Base-by-base conservation (phyloP, 2,888 invertebrate genomes). In the Chloromyia formosa region DNA sequence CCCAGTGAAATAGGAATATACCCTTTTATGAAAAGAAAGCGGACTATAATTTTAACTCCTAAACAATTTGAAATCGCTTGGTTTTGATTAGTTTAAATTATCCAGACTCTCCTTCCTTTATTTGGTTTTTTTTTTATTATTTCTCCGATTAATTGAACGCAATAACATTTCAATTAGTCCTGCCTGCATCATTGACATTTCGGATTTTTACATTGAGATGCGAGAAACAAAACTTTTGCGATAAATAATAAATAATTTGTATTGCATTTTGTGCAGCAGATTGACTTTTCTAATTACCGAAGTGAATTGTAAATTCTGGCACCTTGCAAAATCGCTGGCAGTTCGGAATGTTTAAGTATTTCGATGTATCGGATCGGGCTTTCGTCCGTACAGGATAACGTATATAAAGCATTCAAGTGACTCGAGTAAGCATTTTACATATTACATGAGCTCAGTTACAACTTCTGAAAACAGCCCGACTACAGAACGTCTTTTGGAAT, bases 381-480 rank as follows among this genome's bases (percentile, higher is more conserved):
- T 7, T 7, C 27, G 27, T 4, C 27, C 27, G 27, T 7, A 35
- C 49, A 10, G 49, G 2, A 49, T 1, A 49, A 3, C 16, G 49
- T 35, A 9, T 58, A 56, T 73, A 1, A 75, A 75, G 20, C 68
- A 75, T 75, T 64, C 42, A 73, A 60, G 54, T 22, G 35, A 61
- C 53, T 69, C 53, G 23, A 68, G 75, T 74, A 75, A 40, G 66
- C 53, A 42, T 73, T 16, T 22, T 75, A 61, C 73, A 75, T 75
- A 58, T 73, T 75, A 53, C 56, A 75, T 75, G 74, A 74, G 75
- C 56, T 60, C 62, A 53, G 68, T 71, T 75, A 14, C 60, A 58
- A 71, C 40, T 71, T 56, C 10, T 9, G 40, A 35, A 69, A 71
- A 71, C 58, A 58, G 69, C 58, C 27, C 66, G 22, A 23, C 22